Conservation (phyloP, 2,888 invertebrate genomes). For the Diaprepes abbreviatus region DNA sequence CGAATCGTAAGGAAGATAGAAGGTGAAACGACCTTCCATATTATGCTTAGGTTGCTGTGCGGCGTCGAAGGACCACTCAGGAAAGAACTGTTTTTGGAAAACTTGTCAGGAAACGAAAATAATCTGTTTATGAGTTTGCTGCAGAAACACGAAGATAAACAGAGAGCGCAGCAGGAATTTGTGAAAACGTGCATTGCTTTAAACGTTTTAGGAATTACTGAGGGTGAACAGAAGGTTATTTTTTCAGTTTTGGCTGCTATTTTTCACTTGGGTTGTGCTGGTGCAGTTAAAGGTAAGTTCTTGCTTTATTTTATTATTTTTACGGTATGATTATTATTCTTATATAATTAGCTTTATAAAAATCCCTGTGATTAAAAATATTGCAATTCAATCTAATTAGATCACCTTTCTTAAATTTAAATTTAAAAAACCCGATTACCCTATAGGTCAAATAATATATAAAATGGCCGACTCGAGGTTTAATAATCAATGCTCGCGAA, state of each 20-base stretch:
- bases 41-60: constrained; percentile 76
- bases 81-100: constrained; percentile 87
- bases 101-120: constrained; percentile 74
- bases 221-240: constrained; percentile 84
- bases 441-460: no score
- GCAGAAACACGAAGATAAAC: constrained; percentile 85
- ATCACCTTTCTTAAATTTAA: no score
- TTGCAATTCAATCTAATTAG: no score
- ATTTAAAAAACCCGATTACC: no score
- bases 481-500: no score
- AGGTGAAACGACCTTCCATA: constrained; percentile 79
- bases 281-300: constrained; percentile 79
- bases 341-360: no score
- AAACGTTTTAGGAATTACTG: constrained; percentile 80
- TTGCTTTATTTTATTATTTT: no score
- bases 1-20: constrained; percentile 77
- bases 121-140: constrained; percentile 85
- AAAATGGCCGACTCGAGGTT: no score
- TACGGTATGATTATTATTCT: no score
- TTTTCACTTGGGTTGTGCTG: constrained; percentile 92
- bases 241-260: constrained; percentile 94
- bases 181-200: constrained; percentile 84
- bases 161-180: constrained; percentile 85
- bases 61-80: constrained; percentile 87
- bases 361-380: no score